These are phyloP conservation scores for Aphodius sticticus DNA, from an alignment of 2,888 invertebrate species.

Conservation along the genomic window DNA sequence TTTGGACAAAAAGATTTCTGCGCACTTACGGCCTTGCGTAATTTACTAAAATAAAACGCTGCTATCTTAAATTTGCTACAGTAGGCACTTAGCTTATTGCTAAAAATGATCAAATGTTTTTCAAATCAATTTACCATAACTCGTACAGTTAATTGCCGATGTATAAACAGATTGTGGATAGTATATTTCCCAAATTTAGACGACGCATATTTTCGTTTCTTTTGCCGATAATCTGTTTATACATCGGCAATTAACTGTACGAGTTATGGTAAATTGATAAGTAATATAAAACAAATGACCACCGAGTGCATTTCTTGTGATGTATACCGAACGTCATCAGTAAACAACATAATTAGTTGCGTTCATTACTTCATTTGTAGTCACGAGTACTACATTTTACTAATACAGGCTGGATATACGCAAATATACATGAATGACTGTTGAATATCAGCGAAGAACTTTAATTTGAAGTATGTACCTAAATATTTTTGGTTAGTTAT, in stretches of 20 bases:
- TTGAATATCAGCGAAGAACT: too few relatives aligned
- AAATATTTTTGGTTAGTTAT: too few relatives aligned
- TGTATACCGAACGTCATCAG: background rate
- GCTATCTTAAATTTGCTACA: too few relatives aligned
- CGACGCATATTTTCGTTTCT: background rate
- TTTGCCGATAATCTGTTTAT: background rate
- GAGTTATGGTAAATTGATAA: background rate
- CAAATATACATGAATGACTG: too few relatives aligned
- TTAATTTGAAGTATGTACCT: too few relatives aligned
- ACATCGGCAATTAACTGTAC: background rate
- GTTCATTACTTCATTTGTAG: background rate
- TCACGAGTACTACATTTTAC: background rate
- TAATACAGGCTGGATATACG: background rate
- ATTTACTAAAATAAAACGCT: too few relatives aligned
- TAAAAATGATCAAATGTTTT: background rate
- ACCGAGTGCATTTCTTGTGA: background rate
- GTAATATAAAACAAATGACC: background rate
- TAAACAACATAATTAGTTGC: background rate
- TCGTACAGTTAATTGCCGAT: background rate
- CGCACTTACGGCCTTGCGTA: too few relatives aligned
- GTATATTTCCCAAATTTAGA: background rate
- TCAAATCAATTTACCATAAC: background rate
- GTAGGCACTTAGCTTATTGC: too few relatives aligned
- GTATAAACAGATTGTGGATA: background rate
- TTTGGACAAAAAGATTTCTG: too few relatives aligned